A percentile compares a stretch with the other conserved stretches of the same genome.
Evolutionary conservation across 2,113 vertebrate genomes (phyloP).

Genomic region (Gadus macrocephalus): DNA sequence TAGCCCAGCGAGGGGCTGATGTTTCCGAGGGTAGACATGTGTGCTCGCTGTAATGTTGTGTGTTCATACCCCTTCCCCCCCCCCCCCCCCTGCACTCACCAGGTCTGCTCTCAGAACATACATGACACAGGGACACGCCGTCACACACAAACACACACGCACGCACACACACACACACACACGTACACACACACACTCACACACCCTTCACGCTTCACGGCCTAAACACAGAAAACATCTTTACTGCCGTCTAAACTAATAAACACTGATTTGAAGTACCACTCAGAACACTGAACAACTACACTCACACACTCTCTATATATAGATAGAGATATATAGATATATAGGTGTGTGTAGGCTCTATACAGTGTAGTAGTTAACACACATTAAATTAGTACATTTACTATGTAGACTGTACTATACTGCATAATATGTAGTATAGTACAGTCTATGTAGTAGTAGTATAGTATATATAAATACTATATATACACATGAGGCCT

Average conservation of each 20-base stretch:
- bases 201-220: not conserved
- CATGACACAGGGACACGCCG: constrained; percentile 49
- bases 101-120: constrained; percentile 45
- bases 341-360: not conserved
- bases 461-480: not conserved
- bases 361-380: not conserved
- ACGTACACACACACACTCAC: constrained; percentile 1
- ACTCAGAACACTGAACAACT: not conserved
- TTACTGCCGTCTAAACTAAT: no score
- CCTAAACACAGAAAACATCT: no score
- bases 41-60: constrained; percentile 56
- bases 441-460: no score
- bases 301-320: not conserved
- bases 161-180: constrained; percentile 6
- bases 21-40: constrained; percentile 59
- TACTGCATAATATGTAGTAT: no score
- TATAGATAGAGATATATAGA: not conserved
- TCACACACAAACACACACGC: not conserved
- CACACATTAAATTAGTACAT: no score
- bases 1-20: constrained; percentile 64
- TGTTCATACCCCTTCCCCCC: constrained; percentile 65
- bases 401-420: no score
- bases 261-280: no score
- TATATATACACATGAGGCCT: no score
- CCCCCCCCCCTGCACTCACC: constrained; percentile 49